Percentiles rank a stretch among this genome's conserved stretches.
Evolutionary conservation across 2,113 vertebrate species (phyloP).

Genomic region (Mionectes macconnelli): DNA sequence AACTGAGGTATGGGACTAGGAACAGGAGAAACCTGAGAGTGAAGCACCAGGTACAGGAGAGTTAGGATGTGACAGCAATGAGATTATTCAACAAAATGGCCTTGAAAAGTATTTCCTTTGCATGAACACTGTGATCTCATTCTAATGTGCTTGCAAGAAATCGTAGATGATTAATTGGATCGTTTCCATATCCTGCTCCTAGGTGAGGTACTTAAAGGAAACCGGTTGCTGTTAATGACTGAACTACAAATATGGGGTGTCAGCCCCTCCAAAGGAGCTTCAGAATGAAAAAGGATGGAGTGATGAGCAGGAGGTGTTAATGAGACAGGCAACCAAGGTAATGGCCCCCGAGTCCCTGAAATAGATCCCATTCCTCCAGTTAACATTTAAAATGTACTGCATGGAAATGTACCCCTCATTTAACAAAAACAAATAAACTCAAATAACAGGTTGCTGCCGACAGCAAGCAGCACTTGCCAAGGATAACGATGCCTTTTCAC

Average conservation of each 20-base stretch:
- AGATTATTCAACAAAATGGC: not conserved
- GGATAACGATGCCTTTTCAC: not conserved
- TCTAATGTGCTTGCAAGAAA: not conserved
- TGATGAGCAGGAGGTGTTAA: not conserved
- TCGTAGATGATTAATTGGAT: accelerated
- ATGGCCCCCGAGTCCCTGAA: not conserved
- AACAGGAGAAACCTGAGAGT: not conserved
- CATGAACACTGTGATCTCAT: accelerated
- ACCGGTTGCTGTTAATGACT: not conserved
- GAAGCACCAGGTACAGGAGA: not conserved
- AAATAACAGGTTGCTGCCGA: not conserved
- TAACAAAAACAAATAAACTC: not conserved
- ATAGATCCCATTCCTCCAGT: not conserved
- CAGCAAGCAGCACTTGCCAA: not conserved
- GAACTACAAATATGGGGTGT: not conserved
- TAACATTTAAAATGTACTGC: accelerated
- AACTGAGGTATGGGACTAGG: not conserved
- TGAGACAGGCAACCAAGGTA: too few species aligned
- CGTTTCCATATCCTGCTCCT: not conserved
- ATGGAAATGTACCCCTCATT: not conserved
- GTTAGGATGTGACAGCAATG: not conserved
- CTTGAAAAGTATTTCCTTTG: not conserved
- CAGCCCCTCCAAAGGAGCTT: not conserved
- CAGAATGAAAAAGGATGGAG: accelerated
- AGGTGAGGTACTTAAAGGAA: not conserved